Conservation (phyloP, 1,140 invertebrate genomes). For the Stegodyphus mimosarum region DNA sequence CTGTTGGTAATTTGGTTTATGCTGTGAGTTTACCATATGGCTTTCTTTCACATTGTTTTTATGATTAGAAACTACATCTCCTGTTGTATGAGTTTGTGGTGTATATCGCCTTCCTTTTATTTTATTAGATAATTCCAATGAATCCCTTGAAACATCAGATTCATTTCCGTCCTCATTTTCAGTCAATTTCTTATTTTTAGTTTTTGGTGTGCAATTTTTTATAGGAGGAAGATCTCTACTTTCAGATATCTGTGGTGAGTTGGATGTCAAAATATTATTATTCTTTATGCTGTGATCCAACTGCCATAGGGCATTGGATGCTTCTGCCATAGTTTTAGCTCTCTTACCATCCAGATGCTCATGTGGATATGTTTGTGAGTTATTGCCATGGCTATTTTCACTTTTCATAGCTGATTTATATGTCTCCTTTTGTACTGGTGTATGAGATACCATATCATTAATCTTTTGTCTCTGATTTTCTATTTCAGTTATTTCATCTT, state of each 20-base stretch:
- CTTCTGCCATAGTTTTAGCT: conserved; percentile 13
- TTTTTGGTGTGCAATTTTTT: not conserved
- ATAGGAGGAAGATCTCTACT: not conserved
- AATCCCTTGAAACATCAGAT: conserved; percentile 52
- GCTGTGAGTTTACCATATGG: not conserved
- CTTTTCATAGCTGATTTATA: not conserved
- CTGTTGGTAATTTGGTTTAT: conserved; percentile 11
- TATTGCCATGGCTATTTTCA: not conserved
- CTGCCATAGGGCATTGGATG: conserved; percentile 13
- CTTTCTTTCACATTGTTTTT: not conserved
- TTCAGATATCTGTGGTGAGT: not conserved
- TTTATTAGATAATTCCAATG: conserved; percentile 21
- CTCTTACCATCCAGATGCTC: conserved; percentile 1
- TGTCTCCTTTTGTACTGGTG: not conserved
- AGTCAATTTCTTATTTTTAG: not conserved
- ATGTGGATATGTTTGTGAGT: not conserved
- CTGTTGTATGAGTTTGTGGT: not conserved
- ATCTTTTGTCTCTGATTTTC: not conserved
- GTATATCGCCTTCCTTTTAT: not conserved
- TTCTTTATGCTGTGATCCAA: conserved; percentile 17
- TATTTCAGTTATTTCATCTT: not conserved
- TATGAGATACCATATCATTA: not conserved
- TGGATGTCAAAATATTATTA: not conserved
- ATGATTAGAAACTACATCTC: not conserved
- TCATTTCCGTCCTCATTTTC: conserved; percentile 11